phyloP scores from a whole-genome alignment of 64 coral and sea anemone genomes.

The Stichodactyla helianthus region DNA sequence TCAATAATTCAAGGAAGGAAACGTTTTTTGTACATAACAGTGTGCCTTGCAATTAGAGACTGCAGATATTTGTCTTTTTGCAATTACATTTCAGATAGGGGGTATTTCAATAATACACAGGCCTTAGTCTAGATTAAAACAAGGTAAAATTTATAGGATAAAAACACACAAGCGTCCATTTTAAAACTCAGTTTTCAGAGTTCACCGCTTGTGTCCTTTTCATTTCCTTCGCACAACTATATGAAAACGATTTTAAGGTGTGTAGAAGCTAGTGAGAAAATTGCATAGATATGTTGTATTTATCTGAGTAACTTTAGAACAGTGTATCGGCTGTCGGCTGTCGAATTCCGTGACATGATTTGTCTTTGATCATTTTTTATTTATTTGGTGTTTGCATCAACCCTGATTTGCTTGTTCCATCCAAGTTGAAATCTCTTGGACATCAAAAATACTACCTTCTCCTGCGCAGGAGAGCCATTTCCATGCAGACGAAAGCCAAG shows the following conservation, averaged over 20 bases:
- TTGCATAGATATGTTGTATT: no score
- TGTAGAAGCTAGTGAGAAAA: no score
- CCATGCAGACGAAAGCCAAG: no score
- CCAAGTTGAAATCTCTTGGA: not conserved
- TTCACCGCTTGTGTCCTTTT: not conserved
- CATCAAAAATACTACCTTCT: not conserved
- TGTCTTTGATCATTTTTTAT: not conserved
- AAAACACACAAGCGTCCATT: no score
- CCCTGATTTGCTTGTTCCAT: not conserved
- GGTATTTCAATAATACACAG: not conserved
- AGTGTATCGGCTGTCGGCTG: no score
- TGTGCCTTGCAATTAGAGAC: not conserved
- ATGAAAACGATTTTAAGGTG: no score
- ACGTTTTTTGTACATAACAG: conserved; percentile 5
- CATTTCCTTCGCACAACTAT: no score
- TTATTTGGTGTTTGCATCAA: not conserved
- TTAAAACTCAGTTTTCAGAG: not conserved
- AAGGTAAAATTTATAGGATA: not conserved
- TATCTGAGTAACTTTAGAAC: no score
- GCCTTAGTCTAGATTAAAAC: not conserved
- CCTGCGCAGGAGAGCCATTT: no score
- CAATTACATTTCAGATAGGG: not conserved
- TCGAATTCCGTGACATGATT: not conserved
- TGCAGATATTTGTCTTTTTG: not conserved
- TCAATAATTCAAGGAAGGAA: not conserved